Conservation (phyloP, 64 coral and sea anemone species). For the Platygyra sinensis region DNA sequence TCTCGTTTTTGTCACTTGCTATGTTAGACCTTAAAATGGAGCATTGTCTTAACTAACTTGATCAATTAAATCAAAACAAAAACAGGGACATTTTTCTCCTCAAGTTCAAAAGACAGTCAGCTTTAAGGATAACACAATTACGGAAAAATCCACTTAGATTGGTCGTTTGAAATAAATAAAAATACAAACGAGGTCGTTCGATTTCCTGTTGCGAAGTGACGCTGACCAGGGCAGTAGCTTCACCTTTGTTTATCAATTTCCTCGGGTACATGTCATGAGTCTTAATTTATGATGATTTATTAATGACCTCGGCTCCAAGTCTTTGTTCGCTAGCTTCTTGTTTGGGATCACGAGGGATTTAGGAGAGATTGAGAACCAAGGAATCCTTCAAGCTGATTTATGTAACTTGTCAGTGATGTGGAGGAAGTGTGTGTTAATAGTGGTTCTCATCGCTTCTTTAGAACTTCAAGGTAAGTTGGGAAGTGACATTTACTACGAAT, state of each 20-base stretch:
- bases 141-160: neutral
- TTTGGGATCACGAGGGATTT: conserved; percentile 40
- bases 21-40: neutral
- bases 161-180: neutral
- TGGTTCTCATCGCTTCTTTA: conserved; percentile 43
- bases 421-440: conserved; percentile 17
- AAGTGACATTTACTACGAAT: conserved; percentile 11
- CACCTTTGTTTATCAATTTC: conserved; percentile 77
- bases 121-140: no score
- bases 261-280: conserved; percentile 91
- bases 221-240: conserved; percentile 22
- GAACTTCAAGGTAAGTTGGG: conserved; percentile 51
- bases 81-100: neutral
- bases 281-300: conserved; percentile 76
- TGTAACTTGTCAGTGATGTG: conserved; percentile 48
- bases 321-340: conserved; percentile 54
- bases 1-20: neutral
- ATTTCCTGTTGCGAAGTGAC: neutral
- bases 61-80: neutral
- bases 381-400: conserved; percentile 32
- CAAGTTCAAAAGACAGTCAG: no score
- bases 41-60: neutral
- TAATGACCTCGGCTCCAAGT: conserved; percentile 52
- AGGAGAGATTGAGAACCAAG: conserved; percentile 10
- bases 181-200: neutral